phyloP scores from a whole-genome alignment of 2,888 invertebrate species.

The Aricia artaxerxes region DNA sequence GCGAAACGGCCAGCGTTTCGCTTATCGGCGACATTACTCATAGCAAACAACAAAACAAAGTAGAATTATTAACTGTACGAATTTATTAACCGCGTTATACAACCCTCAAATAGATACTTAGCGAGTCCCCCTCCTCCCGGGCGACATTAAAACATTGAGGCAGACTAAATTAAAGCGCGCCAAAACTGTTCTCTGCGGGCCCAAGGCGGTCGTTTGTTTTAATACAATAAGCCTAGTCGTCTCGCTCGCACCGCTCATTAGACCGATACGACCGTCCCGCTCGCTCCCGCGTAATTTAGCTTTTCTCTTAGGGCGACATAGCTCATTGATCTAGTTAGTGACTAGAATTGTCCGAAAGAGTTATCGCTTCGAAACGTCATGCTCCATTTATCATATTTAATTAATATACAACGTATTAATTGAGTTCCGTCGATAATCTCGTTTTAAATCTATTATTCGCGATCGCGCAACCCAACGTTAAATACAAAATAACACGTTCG shows the following conservation, averaged over 20 bases:
- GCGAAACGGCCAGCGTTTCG: slow-evolving; percentile 34
- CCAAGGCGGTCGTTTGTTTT: slow-evolving; percentile 80
- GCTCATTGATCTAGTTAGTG: slow-evolving; percentile 44
- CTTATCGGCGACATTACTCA: slow-evolving; percentile 44
- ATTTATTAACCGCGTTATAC: slow-evolving; percentile 72
- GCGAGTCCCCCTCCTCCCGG: slow-evolving; percentile 56
- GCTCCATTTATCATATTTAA: slow-evolving; percentile 27
- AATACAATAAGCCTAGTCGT: slow-evolving; percentile 74
- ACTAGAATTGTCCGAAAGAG: slow-evolving; percentile 32
- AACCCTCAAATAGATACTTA: slow-evolving; percentile 78
- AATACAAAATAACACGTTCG: slow-evolving; percentile 62
- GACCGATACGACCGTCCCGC: slow-evolving; percentile 50
- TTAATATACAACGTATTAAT: slow-evolving; percentile 21
- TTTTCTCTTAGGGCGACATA: slow-evolving; percentile 68
- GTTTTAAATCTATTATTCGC: slow-evolving; percentile 34
- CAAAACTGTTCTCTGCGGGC: slow-evolving; percentile 76
- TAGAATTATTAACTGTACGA: slow-evolving; percentile 68
- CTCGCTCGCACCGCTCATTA: slow-evolving; percentile 65
- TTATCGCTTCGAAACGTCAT: slow-evolving; percentile 20
- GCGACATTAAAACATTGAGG: slow-evolving; percentile 76
- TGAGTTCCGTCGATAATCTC: slow-evolving; percentile 8
- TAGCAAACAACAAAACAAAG: slow-evolving; percentile 50
- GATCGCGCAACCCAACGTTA: slow-evolving; percentile 41
- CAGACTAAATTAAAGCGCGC: slow-evolving; percentile 79
- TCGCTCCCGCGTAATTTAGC: slow-evolving; percentile 61